These are phyloP conservation scores for Siderastrea radians DNA, from an alignment of 92 coral and sea anemone species.

Conservation along the genomic window DNA sequence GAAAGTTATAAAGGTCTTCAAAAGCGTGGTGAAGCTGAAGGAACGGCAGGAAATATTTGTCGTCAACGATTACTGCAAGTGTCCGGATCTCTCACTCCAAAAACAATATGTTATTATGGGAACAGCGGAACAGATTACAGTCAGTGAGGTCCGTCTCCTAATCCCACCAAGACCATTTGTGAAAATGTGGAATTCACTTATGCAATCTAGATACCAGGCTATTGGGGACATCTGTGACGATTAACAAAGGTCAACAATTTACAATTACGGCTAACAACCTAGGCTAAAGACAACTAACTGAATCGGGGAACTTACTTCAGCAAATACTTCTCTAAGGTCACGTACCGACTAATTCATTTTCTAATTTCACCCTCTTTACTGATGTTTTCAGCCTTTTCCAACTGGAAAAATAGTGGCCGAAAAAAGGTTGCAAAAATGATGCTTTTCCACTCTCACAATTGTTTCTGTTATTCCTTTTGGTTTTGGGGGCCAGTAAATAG, in stretches of 20 bases:
- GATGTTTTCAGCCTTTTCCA: too few relatives aligned
- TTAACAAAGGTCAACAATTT: not conserved
- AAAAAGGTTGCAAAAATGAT: too few relatives aligned
- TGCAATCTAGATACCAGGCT: not conserved
- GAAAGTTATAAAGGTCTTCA: slow-evolving; percentile 26
- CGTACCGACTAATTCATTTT: too few relatives aligned
- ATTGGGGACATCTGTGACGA: not conserved
- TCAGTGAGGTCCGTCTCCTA: not conserved
- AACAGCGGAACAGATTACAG: slow-evolving; percentile 3
- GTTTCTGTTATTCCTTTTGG: too few relatives aligned
- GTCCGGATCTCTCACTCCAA: slow-evolving; percentile 40
- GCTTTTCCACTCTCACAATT: too few relatives aligned
- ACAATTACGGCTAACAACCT: too few relatives aligned
- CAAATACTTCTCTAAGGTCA: too few relatives aligned
- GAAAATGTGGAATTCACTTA: slow-evolving; percentile 14
- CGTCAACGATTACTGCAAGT: slow-evolving; percentile 18
- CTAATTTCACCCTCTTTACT: too few relatives aligned
- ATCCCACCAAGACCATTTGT: slow-evolving; percentile 48
- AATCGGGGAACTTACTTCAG: too few relatives aligned
- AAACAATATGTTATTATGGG: slow-evolving; percentile 67
- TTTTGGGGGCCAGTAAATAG: too few relatives aligned
- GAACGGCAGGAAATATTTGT: slow-evolving; percentile 13
- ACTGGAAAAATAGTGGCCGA: too few relatives aligned
- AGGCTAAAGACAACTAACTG: too few relatives aligned
- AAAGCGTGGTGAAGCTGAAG: slow-evolving; percentile 21